A percentile compares a stretch with the other conserved stretches of the same genome.
Evolutionary conservation across 2,888 invertebrate genomes (phyloP).

Genomic region (Beris morrisii): DNA sequence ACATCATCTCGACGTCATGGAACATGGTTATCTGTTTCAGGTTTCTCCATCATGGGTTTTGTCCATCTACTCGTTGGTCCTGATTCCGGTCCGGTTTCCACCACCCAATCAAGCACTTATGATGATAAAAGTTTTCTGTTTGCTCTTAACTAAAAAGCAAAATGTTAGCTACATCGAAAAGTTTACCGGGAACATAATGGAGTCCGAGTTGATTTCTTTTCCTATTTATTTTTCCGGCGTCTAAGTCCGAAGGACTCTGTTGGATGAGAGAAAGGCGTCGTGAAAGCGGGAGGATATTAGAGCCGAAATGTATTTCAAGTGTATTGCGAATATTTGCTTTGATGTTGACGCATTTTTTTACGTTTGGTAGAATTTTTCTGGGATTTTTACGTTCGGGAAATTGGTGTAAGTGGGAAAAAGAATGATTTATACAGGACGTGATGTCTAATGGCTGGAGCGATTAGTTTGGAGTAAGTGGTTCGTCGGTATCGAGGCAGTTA

Average conservation of each 20-base stretch:
- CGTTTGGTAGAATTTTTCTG: no score
- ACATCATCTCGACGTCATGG: background rate
- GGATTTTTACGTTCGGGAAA: no score
- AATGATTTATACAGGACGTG: no score
- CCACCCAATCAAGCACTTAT: background rate
- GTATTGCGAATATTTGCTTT: no score
- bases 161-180: constrained; percentile 3
- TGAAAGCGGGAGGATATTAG: no score
- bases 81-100: background rate
- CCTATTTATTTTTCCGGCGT: background rate
- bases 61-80: background rate
- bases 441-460: no score
- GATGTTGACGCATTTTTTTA: no score
- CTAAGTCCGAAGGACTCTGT: background rate
- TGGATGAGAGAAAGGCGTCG: background rate
- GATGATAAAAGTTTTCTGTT: constrained; percentile 13
- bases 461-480: no score
- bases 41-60: background rate
- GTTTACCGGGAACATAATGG: constrained; percentile 4
- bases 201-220: constrained; percentile 3
- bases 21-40: background rate
- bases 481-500: no score
- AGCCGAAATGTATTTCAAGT: no score
- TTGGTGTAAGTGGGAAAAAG: no score
- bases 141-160: constrained; percentile 13